Conservation (phyloP, 2,113 vertebrate genomes). For the Polypterus senegalus region DNA sequence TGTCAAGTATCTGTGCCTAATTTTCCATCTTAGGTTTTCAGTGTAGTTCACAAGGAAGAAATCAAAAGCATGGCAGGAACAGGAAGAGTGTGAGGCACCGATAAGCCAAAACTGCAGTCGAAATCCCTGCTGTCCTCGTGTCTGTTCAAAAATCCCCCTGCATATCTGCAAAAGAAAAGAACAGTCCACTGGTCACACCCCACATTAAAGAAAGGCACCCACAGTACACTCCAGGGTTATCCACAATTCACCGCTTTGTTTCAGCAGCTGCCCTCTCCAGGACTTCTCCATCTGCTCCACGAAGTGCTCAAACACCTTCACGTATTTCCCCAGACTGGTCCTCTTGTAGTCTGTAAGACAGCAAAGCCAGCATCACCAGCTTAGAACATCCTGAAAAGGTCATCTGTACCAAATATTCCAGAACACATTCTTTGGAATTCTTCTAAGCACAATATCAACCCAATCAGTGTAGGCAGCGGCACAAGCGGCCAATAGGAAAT, state of each 20-base stretch:
- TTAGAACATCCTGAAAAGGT: too few species aligned
- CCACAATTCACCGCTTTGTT: slow-evolving; percentile 58
- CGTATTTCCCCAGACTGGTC: slow-evolving; percentile 74
- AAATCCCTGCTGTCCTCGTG: slow-evolving; percentile 6
- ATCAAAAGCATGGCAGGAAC: too few species aligned
- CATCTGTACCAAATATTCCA: too few species aligned
- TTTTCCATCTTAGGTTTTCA: too few species aligned
- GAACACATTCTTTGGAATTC: too few species aligned
- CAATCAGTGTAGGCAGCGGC: too few species aligned
- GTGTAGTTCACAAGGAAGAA: too few species aligned
- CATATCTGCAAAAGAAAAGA: slow-evolving; percentile 54
- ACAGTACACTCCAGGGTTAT: neutral
- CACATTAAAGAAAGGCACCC: slow-evolving; percentile 9
- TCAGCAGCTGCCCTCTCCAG: slow-evolving; percentile 63
- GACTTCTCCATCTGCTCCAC: slow-evolving; percentile 64
- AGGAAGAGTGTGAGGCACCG: too few species aligned
- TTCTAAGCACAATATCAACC: too few species aligned
- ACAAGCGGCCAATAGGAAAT: too few species aligned
- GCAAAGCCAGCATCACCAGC: neutral
- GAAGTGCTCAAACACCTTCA: slow-evolving; percentile 75
- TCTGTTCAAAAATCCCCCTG: slow-evolving; percentile 69
- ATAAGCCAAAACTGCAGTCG: neutral
- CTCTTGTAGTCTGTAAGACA: slow-evolving; percentile 68
- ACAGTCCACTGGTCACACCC: slow-evolving; percentile 13
- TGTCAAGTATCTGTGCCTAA: too few species aligned